Percentiles rank a stretch among this genome's conserved stretches.
Conservation (phyloP, 2,113 vertebrate species). For the Callopanchax toddi region DNA sequence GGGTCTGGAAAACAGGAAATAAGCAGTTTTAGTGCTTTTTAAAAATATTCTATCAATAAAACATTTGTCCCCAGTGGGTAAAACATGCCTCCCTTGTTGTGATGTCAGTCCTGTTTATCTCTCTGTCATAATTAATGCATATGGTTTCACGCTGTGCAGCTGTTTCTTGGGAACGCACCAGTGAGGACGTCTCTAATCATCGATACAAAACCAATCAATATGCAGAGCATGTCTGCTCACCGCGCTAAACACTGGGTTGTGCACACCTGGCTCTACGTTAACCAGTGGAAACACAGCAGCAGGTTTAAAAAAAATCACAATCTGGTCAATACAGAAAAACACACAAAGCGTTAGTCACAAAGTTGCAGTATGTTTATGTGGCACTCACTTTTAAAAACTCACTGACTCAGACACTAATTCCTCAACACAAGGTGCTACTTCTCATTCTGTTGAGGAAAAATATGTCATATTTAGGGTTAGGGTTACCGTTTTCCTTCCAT, state of each 20-base stretch:
- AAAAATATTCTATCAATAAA: slow-evolving; percentile 45
- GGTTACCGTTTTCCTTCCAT: no score
- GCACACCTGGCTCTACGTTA: slow-evolving; percentile 33
- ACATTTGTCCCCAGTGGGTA: slow-evolving; percentile 19
- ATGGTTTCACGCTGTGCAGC: slow-evolving; percentile 34
- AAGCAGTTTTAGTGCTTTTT: slow-evolving; percentile 26
- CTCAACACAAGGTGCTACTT: no score
- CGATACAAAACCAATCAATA: slow-evolving; percentile 57
- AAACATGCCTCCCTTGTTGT: slow-evolving; percentile 22
- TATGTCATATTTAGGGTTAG: no score
- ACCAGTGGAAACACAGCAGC: background rate
- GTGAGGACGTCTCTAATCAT: slow-evolving; percentile 51
- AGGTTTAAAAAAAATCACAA: slow-evolving; percentile 6
- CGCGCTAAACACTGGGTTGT: no score
- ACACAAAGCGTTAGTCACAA: no score
- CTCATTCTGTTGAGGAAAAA: no score
- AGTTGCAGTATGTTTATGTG: no score
- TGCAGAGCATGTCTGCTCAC: slow-evolving; percentile 1
- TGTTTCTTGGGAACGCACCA: slow-evolving; percentile 36
- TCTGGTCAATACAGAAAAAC: slow-evolving; percentile 6
- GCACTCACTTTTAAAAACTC: no score
- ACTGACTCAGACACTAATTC: no score
- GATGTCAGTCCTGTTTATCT: slow-evolving; percentile 47
- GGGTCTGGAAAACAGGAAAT: slow-evolving; percentile 86
- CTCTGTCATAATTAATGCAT: slow-evolving; percentile 48